phyloP scores from a whole-genome alignment of 92 coral and sea anemone genomes.

The Epizoanthus rinbou region DNA sequence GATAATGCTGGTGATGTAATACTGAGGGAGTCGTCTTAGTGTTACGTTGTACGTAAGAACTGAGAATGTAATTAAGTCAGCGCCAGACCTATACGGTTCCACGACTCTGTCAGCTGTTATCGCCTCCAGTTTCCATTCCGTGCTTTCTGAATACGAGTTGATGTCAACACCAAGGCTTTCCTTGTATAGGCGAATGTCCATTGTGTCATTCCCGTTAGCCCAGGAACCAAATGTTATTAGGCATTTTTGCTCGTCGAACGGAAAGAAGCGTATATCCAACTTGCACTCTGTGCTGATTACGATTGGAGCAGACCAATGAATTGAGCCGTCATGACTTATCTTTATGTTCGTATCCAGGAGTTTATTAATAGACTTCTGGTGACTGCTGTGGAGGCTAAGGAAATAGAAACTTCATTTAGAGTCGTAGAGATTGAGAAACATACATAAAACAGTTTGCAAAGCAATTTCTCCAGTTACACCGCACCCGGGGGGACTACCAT shows the following conservation, averaged over 20 bases:
- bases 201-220: not conserved
- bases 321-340: not conserved
- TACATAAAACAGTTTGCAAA: no score
- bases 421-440: no score
- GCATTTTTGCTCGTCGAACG: constrained; percentile 14
- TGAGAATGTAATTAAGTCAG: not conserved
- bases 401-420: not conserved
- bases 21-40: not conserved
- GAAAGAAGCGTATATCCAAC: not conserved
- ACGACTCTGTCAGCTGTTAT: not conserved
- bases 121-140: not conserved
- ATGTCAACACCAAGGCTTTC: not conserved
- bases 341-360: not conserved
- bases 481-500: no score
- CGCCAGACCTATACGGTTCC: not conserved
- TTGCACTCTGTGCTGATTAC: constrained; percentile 5
- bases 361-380: not conserved
- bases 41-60: not conserved
- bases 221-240: not conserved
- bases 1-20: not conserved
- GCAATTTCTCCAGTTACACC: no score
- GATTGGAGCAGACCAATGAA: not conserved
- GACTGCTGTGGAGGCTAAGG: not conserved
- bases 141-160: not conserved
- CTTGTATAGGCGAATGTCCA: not conserved